These are phyloP conservation scores for Arrhamphus sclerolepis DNA, from an alignment of 2,797 vertebrate genomes.

Conservation along the genomic window DNA sequence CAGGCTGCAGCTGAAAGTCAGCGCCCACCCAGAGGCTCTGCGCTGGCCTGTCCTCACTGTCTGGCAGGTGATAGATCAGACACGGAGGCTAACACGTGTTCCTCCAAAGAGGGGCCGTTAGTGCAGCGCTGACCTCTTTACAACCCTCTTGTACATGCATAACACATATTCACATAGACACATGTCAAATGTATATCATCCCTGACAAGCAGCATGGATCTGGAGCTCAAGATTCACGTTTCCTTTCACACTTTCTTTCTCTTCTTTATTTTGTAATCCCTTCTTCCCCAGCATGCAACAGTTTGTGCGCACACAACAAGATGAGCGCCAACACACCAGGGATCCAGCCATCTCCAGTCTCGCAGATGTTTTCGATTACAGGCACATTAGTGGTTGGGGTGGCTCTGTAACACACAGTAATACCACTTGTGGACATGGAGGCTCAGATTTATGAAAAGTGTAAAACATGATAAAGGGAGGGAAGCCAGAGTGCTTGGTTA, in stretches of 20 bases:
- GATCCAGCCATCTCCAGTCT: slow-evolving; percentile 36
- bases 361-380: slow-evolving; percentile 65
- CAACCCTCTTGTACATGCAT: slow-evolving; percentile 44
- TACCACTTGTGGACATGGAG: slow-evolving; percentile 46
- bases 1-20: slow-evolving; percentile 50
- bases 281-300: no score
- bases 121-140: slow-evolving; percentile 60
- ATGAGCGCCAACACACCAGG: slow-evolving; percentile 10
- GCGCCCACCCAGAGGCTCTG: slow-evolving; percentile 64
- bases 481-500: slow-evolving; percentile 26
- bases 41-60: slow-evolving; percentile 67
- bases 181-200: slow-evolving; percentile 57
- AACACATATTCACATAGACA: slow-evolving; percentile 44
- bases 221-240: slow-evolving; percentile 37
- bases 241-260: slow-evolving; percentile 11
- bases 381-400: slow-evolving; percentile 51
- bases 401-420: slow-evolving; percentile 39
- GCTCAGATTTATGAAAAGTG: slow-evolving; percentile 57
- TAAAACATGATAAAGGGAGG: slow-evolving; percentile 58
- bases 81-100: slow-evolving; percentile 71
- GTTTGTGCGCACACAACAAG: slow-evolving; percentile 10
- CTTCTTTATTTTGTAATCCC: slow-evolving; percentile 3
- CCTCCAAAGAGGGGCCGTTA: slow-evolving; percentile 66
- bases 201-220: slow-evolving; percentile 49
- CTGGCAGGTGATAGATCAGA: slow-evolving; percentile 78